Percentiles rank a stretch among this genome's conserved stretches.
Evolutionary conservation across 2,888 invertebrate species (phyloP).

Genomic region (Epinotia bilunana): DNA sequence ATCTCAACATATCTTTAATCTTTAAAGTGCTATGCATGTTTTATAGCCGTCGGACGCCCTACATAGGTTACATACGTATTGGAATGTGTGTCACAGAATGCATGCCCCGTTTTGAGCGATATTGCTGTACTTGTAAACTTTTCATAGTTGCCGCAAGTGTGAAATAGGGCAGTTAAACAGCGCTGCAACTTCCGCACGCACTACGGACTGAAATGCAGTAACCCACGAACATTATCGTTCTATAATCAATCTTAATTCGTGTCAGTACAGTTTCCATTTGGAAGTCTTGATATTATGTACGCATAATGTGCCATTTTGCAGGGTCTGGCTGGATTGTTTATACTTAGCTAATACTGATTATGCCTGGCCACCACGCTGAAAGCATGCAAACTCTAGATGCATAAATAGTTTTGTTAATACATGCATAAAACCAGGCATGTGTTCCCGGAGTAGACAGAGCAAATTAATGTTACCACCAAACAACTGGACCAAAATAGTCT

Average conservation of each 20-base stretch:
- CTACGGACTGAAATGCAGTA: not conserved
- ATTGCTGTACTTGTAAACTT: not conserved
- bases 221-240: not conserved
- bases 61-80: not conserved
- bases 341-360: not conserved
- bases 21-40: no score
- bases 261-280: not conserved
- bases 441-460: no score
- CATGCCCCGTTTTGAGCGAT: not conserved
- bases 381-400: no score
- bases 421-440: no score
- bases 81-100: not conserved
- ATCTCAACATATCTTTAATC: no score
- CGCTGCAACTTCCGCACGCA: constrained; percentile 9
- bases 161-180: constrained; percentile 18
- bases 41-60: no score
- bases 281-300: not conserved
- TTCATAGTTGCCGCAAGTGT: constrained; percentile 5
- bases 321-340: not conserved
- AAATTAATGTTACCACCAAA: no score
- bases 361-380: no score
- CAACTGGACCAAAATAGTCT: no score
- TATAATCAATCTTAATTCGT: not conserved
- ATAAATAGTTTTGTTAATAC: no score
- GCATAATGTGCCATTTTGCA: no score